Evolutionary conservation across 2,888 invertebrate species (phyloP).

Genomic region (Nesidiocoris tenuis): DNA sequence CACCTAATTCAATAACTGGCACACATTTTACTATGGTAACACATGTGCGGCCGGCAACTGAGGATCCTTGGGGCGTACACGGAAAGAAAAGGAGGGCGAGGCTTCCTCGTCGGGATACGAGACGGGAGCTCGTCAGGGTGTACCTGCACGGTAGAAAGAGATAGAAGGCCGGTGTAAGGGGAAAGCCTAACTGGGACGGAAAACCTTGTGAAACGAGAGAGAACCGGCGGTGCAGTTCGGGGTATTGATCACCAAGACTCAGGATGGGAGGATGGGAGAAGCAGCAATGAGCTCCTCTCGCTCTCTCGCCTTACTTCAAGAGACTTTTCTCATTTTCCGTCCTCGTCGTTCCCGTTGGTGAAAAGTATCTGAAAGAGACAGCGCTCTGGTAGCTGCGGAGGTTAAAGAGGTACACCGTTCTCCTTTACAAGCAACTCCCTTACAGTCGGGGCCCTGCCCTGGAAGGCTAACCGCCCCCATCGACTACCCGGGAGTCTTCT

Average conservation of each 20-base stretch:
- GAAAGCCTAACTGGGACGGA: background rate
- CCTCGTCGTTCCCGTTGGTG: background rate
- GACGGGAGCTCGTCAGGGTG: background rate
- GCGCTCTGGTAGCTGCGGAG: background rate
- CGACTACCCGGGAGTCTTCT: conserved; percentile 25
- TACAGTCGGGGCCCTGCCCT: background rate
- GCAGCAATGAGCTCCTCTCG: background rate
- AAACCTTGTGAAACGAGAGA: background rate
- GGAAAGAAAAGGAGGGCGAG: background rate
- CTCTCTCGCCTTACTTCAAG: conserved; percentile 7
- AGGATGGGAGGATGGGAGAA: conserved; percentile 16
- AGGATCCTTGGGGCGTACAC: conserved; percentile 1
- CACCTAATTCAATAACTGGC: conserved; percentile 51
- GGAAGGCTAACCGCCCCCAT: background rate
- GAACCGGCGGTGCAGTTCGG: conserved; percentile 31
- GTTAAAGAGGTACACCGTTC: conserved; percentile 19
- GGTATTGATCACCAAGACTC: conserved; percentile 46
- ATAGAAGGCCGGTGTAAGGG: background rate
- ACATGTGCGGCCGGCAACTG: conserved; percentile 48
- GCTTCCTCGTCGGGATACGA: background rate
- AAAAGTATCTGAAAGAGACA: conserved; percentile 1
- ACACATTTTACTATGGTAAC: conserved; percentile 51
- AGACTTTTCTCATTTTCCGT: background rate
- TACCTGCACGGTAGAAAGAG: background rate
- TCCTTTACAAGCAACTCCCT: conserved; percentile 3